Evolutionary conservation across 1,140 invertebrate genomes (phyloP).

Genomic region (Campodea augens): DNA sequence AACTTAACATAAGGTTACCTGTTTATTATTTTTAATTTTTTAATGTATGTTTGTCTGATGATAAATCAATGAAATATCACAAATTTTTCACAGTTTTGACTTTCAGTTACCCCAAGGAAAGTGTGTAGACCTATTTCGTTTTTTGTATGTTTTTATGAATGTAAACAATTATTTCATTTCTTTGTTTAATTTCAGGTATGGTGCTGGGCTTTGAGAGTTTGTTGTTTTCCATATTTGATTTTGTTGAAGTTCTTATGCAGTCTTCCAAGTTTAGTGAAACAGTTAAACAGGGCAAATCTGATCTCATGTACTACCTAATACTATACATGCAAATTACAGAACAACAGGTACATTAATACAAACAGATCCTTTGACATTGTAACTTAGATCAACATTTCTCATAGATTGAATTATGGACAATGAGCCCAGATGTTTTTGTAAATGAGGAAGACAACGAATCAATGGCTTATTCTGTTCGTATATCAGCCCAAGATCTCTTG

Average conservation of each 20-base stretch:
- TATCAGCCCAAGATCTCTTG: conserved; percentile 51
- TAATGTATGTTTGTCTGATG: too few relatives aligned
- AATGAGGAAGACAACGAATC: conserved; percentile 56
- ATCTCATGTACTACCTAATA: conserved; percentile 53
- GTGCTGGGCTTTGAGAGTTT: conserved; percentile 49
- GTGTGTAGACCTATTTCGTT: too few relatives aligned
- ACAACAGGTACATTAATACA: conserved; percentile 37
- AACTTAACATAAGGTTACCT: too few relatives aligned
- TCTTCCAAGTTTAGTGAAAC: conserved; percentile 34
- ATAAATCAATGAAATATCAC: neutral
- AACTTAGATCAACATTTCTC: conserved; percentile 6
- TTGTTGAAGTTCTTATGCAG: conserved; percentile 44
- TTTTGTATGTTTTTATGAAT: too few relatives aligned
- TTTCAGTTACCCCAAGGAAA: too few relatives aligned
- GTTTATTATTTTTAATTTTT: too few relatives aligned
- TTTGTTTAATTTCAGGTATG: conserved; percentile 32
- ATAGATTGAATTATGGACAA: conserved; percentile 38
- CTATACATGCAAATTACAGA: conserved; percentile 60
- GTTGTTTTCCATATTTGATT: conserved; percentile 57
- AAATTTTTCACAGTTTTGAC: too few relatives aligned
- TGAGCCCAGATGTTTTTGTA: conserved; percentile 51
- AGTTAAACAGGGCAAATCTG: conserved; percentile 42
- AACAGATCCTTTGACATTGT: too few relatives aligned
- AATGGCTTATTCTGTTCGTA: conserved; percentile 48
- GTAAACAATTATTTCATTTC: conserved; percentile 6